Conservation (phyloP, 1,140 invertebrate species). For the Listronotus oregonensis region DNA sequence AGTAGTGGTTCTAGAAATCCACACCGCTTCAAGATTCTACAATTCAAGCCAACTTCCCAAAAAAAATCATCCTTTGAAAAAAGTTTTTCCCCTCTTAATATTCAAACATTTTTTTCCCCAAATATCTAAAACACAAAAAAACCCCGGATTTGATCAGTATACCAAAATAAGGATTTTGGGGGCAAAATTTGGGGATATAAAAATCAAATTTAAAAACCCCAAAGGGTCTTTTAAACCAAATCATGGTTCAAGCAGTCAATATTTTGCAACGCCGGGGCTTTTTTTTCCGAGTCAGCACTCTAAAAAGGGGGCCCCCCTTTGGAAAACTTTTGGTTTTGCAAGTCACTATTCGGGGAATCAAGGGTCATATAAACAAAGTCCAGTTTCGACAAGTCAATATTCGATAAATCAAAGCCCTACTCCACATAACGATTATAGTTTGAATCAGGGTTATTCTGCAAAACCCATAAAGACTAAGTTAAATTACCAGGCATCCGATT, state of each 20-base stretch:
- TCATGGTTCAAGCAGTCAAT: conserved; percentile 6
- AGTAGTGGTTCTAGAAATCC: conserved; percentile 62
- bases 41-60: conserved; percentile 62
- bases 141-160: conserved; percentile 24
- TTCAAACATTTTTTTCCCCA: conserved; percentile 53
- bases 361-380: too few relatives aligned
- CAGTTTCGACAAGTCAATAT: too few relatives aligned
- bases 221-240: background rate
- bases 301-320: background rate
- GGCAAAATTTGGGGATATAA: background rate
- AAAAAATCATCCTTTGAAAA: conserved; percentile 60
- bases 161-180: background rate
- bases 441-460: too few relatives aligned
- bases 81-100: conserved; percentile 60
- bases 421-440: too few relatives aligned
- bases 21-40: conserved; percentile 60
- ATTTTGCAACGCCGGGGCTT: conserved; percentile 16
- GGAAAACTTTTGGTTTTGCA: too few relatives aligned
- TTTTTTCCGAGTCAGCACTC: background rate
- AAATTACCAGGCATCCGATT: too few relatives aligned
- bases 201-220: conserved; percentile 13
- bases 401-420: too few relatives aligned
- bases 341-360: too few relatives aligned
- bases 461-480: too few relatives aligned
- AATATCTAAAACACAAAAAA: conserved; percentile 49